Evolutionary conservation across 2,888 invertebrate species (phyloP), one percentile per base, ranked within the genome.

Genomic region (Ophion ellenae): DNA sequence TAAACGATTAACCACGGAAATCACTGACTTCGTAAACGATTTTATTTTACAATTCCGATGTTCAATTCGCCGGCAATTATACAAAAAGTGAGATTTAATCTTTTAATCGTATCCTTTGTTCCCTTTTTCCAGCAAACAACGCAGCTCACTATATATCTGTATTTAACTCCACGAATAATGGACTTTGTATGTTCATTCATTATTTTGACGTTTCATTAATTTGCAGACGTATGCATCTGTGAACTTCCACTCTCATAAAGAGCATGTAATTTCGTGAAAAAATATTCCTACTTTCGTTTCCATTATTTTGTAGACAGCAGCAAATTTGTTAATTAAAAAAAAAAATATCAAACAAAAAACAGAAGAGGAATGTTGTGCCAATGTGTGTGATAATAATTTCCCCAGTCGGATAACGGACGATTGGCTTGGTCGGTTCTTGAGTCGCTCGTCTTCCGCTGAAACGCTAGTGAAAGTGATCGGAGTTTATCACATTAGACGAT

Each of bases 391-490:
- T 5, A 40, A 40, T 0, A 47, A 28, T 79, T 53, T 63, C 10
- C 14, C 36, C 32, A 20, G 57, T 63, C 36, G 57, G 2, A 14
- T 40, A 9, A 59, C 14, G 32, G 11, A 59, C 61, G 40, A 28
- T 63, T 24, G 61, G 59, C 74, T 63, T 63, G 45, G n/a, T 24
- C 45, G 40, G 2, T 77, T 40, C 59, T 70, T 61, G 70, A 75
- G 80, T 63, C 80, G 67, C 53, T 83, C 53, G 64, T 53, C 24
- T 74, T 70, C 5, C 47, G 64, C 47, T 75, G 70, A 86, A 78
- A 78, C 70, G 53, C 69, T 32, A 81, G 74, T 69, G 83, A 81
- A 83, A 83, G 83, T 86, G 83, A 86, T 81, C 63, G 77, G 78
- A 66, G 63, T 67, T 75, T 81, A 86, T 86, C 73, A 80, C 53